Percentiles rank a stretch among this genome's conserved stretches.
Evolutionary conservation across 2,888 invertebrate species (phyloP).

Genomic region (Orthonychiurus folsomi): DNA sequence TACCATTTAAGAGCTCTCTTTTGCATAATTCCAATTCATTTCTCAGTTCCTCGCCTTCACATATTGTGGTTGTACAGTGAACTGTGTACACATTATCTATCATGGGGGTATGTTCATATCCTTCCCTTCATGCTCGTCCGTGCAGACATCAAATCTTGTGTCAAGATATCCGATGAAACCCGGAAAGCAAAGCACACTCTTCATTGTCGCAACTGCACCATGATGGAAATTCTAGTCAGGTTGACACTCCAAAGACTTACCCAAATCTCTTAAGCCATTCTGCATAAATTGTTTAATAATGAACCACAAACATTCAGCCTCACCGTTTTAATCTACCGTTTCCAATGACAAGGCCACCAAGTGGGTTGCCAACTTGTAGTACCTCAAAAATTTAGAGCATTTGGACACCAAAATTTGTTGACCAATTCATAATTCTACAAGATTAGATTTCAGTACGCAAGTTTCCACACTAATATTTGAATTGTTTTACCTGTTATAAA

Average conservation of each 20-base stretch:
- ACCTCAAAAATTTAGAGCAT: too few species aligned
- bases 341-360: too few species aligned
- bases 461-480: too few species aligned
- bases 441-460: too few species aligned
- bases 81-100: too few species aligned
- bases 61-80: background rate
- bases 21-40: background rate
- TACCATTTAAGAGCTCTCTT: background rate
- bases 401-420: too few species aligned
- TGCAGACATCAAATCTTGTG: background rate
- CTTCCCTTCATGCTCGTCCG: background rate
- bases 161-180: background rate
- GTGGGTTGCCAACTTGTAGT: too few species aligned
- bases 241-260: background rate
- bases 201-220: background rate
- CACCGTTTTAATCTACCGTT: background rate
- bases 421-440: too few species aligned
- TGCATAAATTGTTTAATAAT: conserved; percentile 1
- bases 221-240: too few species aligned
- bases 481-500: too few species aligned
- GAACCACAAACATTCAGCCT: background rate
- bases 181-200: background rate
- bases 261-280: background rate
- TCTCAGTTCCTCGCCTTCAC: background rate
- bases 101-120: too few species aligned